A percentile compares a stretch with the other conserved stretches of the same genome.
Conservation (phyloP, 1,140 invertebrate genomes). For the Drosophila miranda region DNA sequence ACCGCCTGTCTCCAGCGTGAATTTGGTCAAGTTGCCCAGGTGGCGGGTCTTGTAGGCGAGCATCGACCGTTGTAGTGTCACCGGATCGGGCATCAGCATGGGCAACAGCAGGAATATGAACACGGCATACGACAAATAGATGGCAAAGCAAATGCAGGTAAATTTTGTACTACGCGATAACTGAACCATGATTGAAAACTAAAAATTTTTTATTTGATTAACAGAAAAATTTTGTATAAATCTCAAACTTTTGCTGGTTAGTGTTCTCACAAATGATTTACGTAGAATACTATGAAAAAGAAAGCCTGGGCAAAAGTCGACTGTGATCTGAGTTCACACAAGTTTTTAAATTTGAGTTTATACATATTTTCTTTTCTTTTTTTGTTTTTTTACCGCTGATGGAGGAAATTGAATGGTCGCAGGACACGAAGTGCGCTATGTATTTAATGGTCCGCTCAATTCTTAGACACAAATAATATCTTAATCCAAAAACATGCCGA, state of each 20-base stretch:
- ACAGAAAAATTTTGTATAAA: neutral
- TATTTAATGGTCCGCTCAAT: too few species aligned
- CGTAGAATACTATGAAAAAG: too few species aligned
- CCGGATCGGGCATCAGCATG: constrained; percentile 43
- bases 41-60: constrained; percentile 22
- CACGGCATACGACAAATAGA: constrained; percentile 49
- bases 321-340: too few species aligned
- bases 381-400: too few species aligned
- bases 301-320: too few species aligned
- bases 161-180: constrained; percentile 51
- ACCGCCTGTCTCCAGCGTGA: constrained; percentile 48
- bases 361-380: too few species aligned
- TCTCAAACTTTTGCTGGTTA: constrained; percentile 6
- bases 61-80: constrained; percentile 32
- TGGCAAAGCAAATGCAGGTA: constrained; percentile 42
- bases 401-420: too few species aligned
- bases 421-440: too few species aligned
- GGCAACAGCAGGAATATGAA: constrained; percentile 58
- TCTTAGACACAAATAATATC: too few species aligned
- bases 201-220: constrained; percentile 1
- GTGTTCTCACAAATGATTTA: too few species aligned
- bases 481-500: too few species aligned
- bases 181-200: constrained; percentile 24
- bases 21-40: constrained; percentile 42
- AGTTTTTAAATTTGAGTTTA: neutral